phyloP scores from a whole-genome alignment of 1,140 invertebrate species.

The Magallana angulata region DNA sequence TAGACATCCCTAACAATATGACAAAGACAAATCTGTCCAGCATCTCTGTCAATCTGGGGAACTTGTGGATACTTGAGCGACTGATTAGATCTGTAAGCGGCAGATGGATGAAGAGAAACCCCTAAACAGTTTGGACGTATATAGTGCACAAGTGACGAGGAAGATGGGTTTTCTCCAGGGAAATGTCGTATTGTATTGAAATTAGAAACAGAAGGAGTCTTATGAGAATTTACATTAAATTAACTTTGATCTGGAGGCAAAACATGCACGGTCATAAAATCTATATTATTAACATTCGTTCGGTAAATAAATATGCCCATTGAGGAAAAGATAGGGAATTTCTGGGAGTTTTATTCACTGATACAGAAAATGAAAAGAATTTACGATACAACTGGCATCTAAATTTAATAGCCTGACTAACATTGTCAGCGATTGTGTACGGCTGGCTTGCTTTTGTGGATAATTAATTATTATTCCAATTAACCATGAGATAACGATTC shows the following conservation, averaged over 20 bases:
- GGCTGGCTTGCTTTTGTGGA: too few species aligned
- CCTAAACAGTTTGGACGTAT: background rate
- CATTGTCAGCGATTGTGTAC: background rate
- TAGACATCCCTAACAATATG: background rate
- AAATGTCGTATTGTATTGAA: conserved; percentile 25
- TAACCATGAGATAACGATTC: too few species aligned
- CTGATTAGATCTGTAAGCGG: background rate
- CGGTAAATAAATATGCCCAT: conserved; percentile 18
- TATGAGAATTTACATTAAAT: conserved; percentile 38
- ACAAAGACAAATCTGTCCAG: background rate
- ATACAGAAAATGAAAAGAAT: background rate
- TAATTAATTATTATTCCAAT: too few species aligned
- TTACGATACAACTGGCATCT: background rate
- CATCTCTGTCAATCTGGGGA: background rate
- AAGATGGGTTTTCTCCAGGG: conserved; percentile 1
- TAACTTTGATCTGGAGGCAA: conserved; percentile 32
- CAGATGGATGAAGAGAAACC: background rate
- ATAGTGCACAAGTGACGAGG: conserved; percentile 2
- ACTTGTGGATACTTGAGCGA: background rate
- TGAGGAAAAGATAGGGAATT: background rate
- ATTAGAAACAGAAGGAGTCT: conserved; percentile 27
- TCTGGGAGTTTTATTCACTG: background rate
- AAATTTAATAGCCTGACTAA: background rate
- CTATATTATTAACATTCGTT: conserved; percentile 20
- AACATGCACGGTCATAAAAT: conserved; percentile 11